A percentile compares a stretch with the other conserved stretches of the same genome.
Evolutionary conservation across 1,140 invertebrate genomes (phyloP).

Genomic region (Drosophila littoralis): DNA sequence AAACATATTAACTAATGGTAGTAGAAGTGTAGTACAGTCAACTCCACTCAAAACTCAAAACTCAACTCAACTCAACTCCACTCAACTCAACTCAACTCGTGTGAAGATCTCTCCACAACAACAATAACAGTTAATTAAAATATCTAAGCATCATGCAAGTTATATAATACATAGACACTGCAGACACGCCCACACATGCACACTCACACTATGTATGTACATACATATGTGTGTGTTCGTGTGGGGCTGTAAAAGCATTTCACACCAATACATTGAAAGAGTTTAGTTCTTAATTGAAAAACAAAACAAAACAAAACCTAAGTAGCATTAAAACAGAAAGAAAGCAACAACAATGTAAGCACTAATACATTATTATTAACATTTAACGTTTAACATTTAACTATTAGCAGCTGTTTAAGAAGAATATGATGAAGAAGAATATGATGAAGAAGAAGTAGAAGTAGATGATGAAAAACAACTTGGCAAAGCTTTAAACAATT

Average conservation of each 20-base stretch:
- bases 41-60: constrained; percentile 59
- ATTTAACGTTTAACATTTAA: constrained; percentile 60
- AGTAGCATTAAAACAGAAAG: constrained; percentile 37
- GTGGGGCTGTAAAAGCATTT: constrained; percentile 39
- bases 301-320: constrained; percentile 19
- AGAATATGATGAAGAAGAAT: constrained; percentile 26
- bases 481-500: constrained; percentile 84
- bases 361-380: constrained; percentile 66
- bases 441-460: constrained; percentile 1
- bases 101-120: constrained; percentile 70
- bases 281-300: constrained; percentile 29
- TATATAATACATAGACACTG: constrained; percentile 27
- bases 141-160: constrained; percentile 17
- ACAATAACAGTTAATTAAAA: constrained; percentile 22
- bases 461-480: constrained; percentile 54
- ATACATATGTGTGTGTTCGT: neutral
- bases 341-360: constrained; percentile 55
- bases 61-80: constrained; percentile 32
- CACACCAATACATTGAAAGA: constrained; percentile 45
- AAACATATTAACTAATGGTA: constrained; percentile 65
- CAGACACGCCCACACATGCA: constrained; percentile 20
- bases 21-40: constrained; percentile 69
- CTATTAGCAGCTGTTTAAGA: constrained; percentile 45
- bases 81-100: constrained; percentile 57
- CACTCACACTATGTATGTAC: neutral